Evolutionary conservation across 2,113 vertebrate genomes (phyloP).

Genomic region (Gymnarchus niloticus): DNA sequence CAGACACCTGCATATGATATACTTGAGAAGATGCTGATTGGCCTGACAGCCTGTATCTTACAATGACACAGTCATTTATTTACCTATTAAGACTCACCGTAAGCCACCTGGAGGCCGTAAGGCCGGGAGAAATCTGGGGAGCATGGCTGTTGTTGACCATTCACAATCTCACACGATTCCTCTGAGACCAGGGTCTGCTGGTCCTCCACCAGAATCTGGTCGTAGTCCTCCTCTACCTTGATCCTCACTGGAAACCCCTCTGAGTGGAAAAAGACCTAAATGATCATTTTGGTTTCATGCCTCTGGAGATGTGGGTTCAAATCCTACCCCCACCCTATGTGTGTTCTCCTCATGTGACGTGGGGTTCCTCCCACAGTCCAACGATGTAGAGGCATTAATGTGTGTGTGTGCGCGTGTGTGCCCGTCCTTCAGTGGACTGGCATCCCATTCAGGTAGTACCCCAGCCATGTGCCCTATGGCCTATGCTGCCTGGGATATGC

Average conservation of each 20-base stretch:
- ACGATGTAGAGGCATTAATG: too few relatives aligned
- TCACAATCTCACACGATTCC: background rate
- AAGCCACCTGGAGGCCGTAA: constrained; percentile 11
- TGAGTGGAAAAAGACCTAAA: background rate
- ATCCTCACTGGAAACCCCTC: constrained; percentile 25
- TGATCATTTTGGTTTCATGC: background rate
- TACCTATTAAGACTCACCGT: background rate
- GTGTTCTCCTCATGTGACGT: too few relatives aligned
- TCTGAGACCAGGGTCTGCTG: background rate
- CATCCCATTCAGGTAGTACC: too few relatives aligned
- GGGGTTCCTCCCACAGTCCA: too few relatives aligned
- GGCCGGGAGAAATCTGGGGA: constrained; percentile 1
- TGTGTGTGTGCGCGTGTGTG: too few relatives aligned
- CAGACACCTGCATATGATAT: background rate
- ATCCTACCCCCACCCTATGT: too few relatives aligned
- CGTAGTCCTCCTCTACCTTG: constrained; percentile 32
- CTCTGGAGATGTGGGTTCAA: too few relatives aligned
- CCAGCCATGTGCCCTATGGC: too few relatives aligned
- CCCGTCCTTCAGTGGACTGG: too few relatives aligned
- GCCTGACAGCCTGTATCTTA: background rate
- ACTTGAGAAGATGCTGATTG: background rate
- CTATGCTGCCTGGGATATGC: too few relatives aligned
- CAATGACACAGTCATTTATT: background rate
- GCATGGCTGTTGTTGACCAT: background rate
- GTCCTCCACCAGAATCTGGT: constrained; percentile 27